These are phyloP conservation scores for Ictalurus punctatus DNA, from an alignment of 2,113 vertebrate genomes.

Conservation along the genomic window DNA sequence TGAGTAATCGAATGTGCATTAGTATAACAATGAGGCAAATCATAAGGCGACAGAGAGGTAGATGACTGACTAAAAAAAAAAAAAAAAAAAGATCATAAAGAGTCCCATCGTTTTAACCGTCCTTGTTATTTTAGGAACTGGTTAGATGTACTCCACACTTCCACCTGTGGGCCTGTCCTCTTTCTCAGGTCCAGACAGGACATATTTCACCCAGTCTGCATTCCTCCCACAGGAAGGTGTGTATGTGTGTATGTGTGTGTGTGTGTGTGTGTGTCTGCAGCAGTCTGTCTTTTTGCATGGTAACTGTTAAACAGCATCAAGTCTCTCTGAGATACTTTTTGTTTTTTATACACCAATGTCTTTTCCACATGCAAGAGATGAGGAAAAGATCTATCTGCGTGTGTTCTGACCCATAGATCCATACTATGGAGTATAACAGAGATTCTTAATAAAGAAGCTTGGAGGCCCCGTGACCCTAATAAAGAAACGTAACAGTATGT, in stretches of 20 bases:
- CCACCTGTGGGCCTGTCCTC: constrained; percentile 52
- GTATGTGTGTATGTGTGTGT: not conserved
- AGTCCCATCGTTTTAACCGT: constrained; percentile 39
- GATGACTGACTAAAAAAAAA: constrained; percentile 36
- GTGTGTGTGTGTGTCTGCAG: not conserved
- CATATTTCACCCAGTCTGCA: constrained; percentile 20
- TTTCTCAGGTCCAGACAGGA: constrained; percentile 19
- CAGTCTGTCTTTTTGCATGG: not conserved
- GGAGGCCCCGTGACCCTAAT: not conserved
- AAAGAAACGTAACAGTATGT: not conserved
- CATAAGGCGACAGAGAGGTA: constrained; percentile 12
- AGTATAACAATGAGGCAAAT: constrained; percentile 31
- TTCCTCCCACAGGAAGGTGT: constrained; percentile 19
- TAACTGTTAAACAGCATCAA: not conserved
- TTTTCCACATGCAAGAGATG: not conserved
- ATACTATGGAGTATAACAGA: not conserved
- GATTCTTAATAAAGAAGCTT: not conserved
- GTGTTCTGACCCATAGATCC: not conserved
- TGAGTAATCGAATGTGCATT: constrained; percentile 22
- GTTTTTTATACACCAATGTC: not conserved
- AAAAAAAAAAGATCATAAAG: constrained; percentile 27
- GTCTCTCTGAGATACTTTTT: not conserved
- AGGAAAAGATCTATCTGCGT: too few relatives aligned
- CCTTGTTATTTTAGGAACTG: constrained; percentile 55
- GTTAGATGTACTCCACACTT: constrained; percentile 20